These are phyloP conservation scores for Agrochola lota DNA, from an alignment of 2,888 invertebrate species.

Conservation along the genomic window DNA sequence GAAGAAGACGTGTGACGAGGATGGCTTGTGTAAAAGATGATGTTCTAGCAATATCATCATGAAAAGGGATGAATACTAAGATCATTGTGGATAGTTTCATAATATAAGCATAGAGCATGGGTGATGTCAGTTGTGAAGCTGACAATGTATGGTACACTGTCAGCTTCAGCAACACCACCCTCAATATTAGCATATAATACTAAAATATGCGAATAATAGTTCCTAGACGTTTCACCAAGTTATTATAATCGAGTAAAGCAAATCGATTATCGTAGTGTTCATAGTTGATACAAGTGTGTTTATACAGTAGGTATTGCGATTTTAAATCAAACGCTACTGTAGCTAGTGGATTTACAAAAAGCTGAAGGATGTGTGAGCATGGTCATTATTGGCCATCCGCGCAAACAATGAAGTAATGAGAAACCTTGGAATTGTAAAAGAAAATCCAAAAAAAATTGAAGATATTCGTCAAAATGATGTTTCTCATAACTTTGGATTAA, in stretches of 20 bases:
- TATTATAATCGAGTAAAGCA: constrained; percentile 41
- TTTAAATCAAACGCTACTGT: not conserved
- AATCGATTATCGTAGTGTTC: constrained; percentile 44
- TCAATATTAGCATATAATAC: constrained; percentile 8
- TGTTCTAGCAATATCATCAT: not conserved
- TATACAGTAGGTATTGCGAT: constrained; percentile 1
- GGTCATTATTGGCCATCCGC: not conserved
- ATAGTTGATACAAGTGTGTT: constrained; percentile 18
- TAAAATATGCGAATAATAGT: constrained; percentile 26
- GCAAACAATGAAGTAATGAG: not conserved
- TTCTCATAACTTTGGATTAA: not conserved
- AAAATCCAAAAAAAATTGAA: not conserved
- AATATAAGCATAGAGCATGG: not conserved
- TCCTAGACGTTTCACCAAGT: constrained; percentile 28
- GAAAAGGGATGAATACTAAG: not conserved
- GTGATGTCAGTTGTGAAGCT: too few species aligned
- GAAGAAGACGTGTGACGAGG: not conserved
- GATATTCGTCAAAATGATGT: not conserved
- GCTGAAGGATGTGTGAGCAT: not conserved
- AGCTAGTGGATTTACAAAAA: not conserved
- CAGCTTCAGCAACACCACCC: not conserved
- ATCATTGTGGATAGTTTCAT: not conserved
- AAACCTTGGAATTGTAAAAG: not conserved
- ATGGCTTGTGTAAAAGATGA: not conserved
- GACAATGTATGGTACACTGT: too few species aligned